Percentiles rank a stretch among this genome's conserved stretches.
These are phyloP conservation scores for Chionomys nivalis DNA, from an alignment of 2,113 vertebrate species.

Conservation along the genomic window DNA sequence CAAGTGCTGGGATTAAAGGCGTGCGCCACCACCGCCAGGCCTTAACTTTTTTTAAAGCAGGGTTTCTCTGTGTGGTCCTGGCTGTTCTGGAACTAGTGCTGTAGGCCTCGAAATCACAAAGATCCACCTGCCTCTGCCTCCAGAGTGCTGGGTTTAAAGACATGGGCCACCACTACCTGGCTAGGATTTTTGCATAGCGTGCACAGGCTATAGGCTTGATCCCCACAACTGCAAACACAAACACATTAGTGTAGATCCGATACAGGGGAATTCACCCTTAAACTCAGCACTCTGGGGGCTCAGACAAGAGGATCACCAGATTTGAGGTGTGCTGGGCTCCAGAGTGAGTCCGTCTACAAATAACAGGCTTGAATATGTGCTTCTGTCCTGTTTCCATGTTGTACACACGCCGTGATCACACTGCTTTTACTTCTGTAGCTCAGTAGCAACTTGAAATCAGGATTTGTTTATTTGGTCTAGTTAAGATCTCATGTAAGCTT, in stretches of 20 bases:
- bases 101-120: too few relatives aligned
- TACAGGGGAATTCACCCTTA: background rate
- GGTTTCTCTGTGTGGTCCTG: too few relatives aligned
- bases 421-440: too few relatives aligned
- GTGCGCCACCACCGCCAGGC: too few relatives aligned
- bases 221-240: background rate
- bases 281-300: background rate
- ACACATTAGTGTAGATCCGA: background rate
- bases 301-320: background rate
- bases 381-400: background rate
- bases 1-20: too few relatives aligned
- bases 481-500: background rate
- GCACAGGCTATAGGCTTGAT: background rate
- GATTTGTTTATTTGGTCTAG: background rate
- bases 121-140: too few relatives aligned
- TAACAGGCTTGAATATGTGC: background rate
- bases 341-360: background rate
- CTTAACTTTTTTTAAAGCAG: too few relatives aligned
- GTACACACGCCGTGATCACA: fast-evolving
- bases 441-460: background rate
- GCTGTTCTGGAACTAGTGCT: too few relatives aligned
- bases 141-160: too few relatives aligned
- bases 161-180: too few relatives aligned
- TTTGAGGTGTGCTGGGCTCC: background rate
- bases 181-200: background rate